These are phyloP conservation scores for Fulmarus glacialis DNA, from an alignment of 2,113 vertebrate genomes.

Conservation along the genomic window DNA sequence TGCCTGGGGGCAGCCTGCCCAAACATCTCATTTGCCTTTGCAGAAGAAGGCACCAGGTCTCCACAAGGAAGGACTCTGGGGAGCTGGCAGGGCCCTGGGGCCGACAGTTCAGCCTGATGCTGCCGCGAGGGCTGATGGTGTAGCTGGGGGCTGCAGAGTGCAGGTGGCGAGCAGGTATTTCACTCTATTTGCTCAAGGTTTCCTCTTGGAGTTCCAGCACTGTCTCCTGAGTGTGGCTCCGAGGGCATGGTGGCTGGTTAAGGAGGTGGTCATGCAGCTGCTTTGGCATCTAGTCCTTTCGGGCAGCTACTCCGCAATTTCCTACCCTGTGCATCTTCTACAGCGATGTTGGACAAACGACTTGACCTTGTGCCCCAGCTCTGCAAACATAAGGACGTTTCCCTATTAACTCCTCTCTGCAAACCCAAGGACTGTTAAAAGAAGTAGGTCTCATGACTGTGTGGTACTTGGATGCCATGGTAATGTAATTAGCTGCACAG, in stretches of 20 bases:
- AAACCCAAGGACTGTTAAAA: conserved; percentile 28
- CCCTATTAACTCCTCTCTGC: neutral
- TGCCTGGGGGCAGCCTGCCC: neutral
- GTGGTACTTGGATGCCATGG: conserved; percentile 62
- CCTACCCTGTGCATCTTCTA: neutral
- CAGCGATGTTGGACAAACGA: neutral
- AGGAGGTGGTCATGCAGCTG: neutral
- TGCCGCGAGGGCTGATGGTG: accelerated
- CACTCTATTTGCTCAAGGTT: neutral
- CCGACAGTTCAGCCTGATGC: too few relatives aligned
- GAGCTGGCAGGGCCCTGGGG: neutral
- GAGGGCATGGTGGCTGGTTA: neutral
- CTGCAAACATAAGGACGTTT: neutral
- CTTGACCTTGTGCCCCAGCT: neutral
- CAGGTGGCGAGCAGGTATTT: neutral
- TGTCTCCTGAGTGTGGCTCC: neutral
- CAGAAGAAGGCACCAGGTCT: neutral
- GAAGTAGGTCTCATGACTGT: conserved; percentile 45
- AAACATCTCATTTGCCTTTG: accelerated
- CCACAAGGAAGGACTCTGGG: neutral
- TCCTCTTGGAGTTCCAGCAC: neutral
- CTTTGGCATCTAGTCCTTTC: neutral
- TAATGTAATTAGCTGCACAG: conserved; percentile 50
- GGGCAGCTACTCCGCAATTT: neutral
- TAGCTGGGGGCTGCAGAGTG: neutral